These are phyloP conservation scores for Heteronetta atricapilla DNA, from an alignment of 2,113 vertebrate species.

Conservation along the genomic window DNA sequence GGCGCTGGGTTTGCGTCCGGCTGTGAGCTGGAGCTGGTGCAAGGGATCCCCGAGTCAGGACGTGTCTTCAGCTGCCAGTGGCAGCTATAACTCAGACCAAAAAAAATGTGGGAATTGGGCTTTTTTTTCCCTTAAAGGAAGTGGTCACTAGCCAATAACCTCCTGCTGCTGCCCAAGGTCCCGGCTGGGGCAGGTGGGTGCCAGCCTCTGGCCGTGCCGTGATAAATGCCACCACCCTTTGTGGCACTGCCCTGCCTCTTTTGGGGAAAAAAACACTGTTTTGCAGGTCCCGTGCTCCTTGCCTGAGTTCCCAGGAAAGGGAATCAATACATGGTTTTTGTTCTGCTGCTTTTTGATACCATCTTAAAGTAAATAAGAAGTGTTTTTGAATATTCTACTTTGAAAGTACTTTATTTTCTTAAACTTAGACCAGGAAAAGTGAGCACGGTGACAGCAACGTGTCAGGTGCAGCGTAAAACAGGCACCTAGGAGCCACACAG, in stretches of 20 bases:
- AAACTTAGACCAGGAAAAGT: not conserved
- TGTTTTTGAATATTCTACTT: not conserved
- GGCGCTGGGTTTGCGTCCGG: not conserved
- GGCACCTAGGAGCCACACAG: not conserved
- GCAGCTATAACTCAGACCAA: not conserved
- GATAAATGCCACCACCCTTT: not conserved
- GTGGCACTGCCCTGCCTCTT: not conserved
- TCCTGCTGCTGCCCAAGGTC: not conserved
- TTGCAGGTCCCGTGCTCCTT: not conserved
- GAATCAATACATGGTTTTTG: not conserved
- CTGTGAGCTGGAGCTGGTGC: not conserved
- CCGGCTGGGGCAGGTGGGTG: too few relatives aligned
- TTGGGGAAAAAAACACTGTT: not conserved
- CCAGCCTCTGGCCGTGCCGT: not conserved
- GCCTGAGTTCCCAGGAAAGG: not conserved
- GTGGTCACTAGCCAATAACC: not conserved
- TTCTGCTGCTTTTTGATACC: not conserved
- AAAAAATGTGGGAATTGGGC: not conserved
- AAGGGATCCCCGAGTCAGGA: not conserved
- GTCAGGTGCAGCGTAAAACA: not conserved
- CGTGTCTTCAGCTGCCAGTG: not conserved
- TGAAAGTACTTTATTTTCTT: slow-evolving; percentile 3
- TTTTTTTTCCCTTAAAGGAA: not conserved
- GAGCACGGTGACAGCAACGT: fast-evolving
- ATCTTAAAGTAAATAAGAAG: slow-evolving; percentile 10